Evolutionary conservation across 2,113 vertebrate genomes (phyloP), one percentile per base, ranked within the genome.

Genomic region (Campylomormyrus tamandua): DNA sequence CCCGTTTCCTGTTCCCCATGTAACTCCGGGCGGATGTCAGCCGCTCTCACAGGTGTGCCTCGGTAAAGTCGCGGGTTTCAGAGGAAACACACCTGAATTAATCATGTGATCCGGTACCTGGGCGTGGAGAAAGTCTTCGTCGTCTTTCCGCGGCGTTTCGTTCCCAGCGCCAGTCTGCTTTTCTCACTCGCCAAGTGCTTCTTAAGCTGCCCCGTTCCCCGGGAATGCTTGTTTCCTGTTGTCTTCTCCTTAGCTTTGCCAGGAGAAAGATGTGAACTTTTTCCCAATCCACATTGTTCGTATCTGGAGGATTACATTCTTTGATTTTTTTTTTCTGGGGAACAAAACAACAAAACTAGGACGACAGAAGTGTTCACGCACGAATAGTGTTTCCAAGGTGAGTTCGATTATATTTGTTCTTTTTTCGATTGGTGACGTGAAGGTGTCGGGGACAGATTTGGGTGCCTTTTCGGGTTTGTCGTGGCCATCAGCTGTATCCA

Each of bases 31-130:
- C 88, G 92, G 91, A 90, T 91, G 93, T 91, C 92, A 92, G 90
- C 92, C 89, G 93, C 93, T 94, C 95, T 94, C 94, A 95, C 95
- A 95, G 95, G 95, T 96, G 95, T 95, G 93, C 90, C 90, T 88
- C 91, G 87, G 89, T 49, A 90, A 91, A 87, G 87, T 31, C 77
- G 62, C 58, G 86, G 46, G 84, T 87, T 91, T 87, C 74, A 45
- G 90, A 52, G 88, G 87, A 91, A 84, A 85, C 92, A 91, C 95
- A 96, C 96, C 96, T 96, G 96, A 94, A 93, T 90, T 88, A 49
- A 94, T 93, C 96, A 96, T 94, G 95, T 96, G 96, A 96, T 94
- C 94, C 90, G 89, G 86, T 94, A 96, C 95, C 95, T 96, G 96
- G 96, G 96, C 95, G 96, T 95, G 95, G 95, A 95, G 94, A 93